phyloP scores from a whole-genome alignment of 2,888 invertebrate species.

The Digitonthophagus gazella region DNA sequence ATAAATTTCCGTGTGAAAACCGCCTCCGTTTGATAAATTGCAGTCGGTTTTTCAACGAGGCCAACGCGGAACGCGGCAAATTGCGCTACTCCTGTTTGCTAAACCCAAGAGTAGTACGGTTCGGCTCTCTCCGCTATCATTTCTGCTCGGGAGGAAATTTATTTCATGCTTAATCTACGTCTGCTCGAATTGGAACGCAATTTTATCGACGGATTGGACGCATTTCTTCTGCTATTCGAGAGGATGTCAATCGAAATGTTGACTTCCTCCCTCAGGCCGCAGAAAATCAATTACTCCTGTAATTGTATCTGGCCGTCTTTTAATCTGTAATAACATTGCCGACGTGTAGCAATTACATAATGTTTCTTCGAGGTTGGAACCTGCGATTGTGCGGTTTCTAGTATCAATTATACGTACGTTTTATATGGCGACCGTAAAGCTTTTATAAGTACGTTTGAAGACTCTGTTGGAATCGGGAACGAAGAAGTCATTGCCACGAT shows the following conservation, averaged over 20 bases:
- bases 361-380: not conserved
- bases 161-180: not conserved
- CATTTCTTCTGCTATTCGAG: not conserved
- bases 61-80: conserved; percentile 14
- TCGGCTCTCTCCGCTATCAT: conserved; percentile 4
- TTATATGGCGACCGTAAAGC: not conserved
- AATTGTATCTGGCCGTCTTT: not conserved
- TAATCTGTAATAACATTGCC: not conserved
- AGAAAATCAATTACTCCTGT: not conserved
- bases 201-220: conserved; percentile 1
- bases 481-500: not conserved
- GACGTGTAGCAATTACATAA: not conserved
- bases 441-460: not conserved
- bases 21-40: conserved; percentile 15
- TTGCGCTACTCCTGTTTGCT: conserved; percentile 15
- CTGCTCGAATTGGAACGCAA: conserved; percentile 11
- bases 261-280: not conserved
- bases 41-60: conserved; percentile 10
- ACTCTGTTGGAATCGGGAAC: not conserved
- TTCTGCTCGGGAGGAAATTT: not conserved
- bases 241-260: not conserved
- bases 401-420: not conserved
- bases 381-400: not conserved
- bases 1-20: conserved; percentile 17
- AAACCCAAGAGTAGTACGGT: not conserved